Percentiles rank a stretch among this genome's conserved stretches.
phyloP scores from a whole-genome alignment of 2,888 invertebrate species.

The Monopis laevigella region DNA sequence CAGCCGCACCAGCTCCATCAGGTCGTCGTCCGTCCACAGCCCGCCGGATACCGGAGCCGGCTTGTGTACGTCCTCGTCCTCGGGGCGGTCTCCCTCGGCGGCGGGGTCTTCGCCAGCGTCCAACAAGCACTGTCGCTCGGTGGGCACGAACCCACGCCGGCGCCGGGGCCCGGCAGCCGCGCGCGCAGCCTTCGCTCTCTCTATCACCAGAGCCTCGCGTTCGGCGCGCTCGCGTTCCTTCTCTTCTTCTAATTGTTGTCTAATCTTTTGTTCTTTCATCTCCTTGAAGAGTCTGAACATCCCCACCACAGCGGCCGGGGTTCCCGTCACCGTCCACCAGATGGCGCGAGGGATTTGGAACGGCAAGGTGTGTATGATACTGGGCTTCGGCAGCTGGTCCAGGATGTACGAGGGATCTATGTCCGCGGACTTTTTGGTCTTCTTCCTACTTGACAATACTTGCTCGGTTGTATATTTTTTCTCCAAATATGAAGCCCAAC shows the following conservation, averaged over 20 bases:
- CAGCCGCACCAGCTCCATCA: constrained; percentile 79
- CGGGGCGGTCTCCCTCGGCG: too few species aligned
- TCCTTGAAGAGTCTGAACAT: constrained; percentile 44
- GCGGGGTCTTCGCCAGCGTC: constrained; percentile 60
- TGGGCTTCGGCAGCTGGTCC: constrained; percentile 76
- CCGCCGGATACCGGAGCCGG: constrained; percentile 73
- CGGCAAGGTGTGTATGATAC: constrained; percentile 80
- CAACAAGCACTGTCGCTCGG: constrained; percentile 63
- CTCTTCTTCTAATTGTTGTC: constrained; percentile 53
- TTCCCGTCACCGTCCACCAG: constrained; percentile 68
- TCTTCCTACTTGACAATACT: too few species aligned
- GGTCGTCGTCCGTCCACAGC: constrained; percentile 91
- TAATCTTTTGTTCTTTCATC: constrained; percentile 64
- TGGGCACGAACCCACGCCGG: constrained; percentile 66
- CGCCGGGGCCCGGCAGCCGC: constrained; percentile 25
- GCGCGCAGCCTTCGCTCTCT: constrained; percentile 26
- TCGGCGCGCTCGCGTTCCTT: constrained; percentile 35
- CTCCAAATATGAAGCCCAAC: constrained; percentile 95
- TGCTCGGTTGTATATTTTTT: constrained; percentile 86
- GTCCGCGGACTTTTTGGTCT: constrained; percentile 72
- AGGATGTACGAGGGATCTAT: constrained; percentile 71
- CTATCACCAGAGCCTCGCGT: constrained; percentile 38
- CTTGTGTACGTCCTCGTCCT: too few species aligned
- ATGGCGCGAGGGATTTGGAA: constrained; percentile 81
- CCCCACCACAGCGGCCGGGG: constrained; percentile 57